Evolutionary conservation across 2,113 vertebrate genomes (phyloP).

Genomic region (Sardina pilchardus): DNA sequence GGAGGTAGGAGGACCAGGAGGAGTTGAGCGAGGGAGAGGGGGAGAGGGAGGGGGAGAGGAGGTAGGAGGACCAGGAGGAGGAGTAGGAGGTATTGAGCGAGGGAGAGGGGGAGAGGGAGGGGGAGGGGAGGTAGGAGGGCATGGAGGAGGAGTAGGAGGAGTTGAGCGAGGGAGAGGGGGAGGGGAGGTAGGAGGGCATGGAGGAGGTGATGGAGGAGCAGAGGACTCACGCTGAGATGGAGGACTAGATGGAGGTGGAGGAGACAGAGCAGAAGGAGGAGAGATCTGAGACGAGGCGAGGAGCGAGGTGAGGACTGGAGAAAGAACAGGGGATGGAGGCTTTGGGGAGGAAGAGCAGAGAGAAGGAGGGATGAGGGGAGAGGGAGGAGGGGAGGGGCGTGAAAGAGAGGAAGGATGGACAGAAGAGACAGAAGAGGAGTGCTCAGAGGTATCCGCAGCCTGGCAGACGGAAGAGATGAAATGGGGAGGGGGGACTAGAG

Average conservation of each 20-base stretch:
- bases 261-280: slow-evolving; percentile 63
- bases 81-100: slow-evolving; percentile 26
- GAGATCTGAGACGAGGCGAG: slow-evolving; percentile 2
- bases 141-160: slow-evolving; percentile 26
- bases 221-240: slow-evolving; percentile 16
- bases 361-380: slow-evolving; percentile 19
- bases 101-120: slow-evolving; percentile 8
- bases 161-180: slow-evolving; percentile 29
- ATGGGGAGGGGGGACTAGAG: not conserved
- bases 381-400: slow-evolving; percentile 40
- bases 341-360: not conserved
- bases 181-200: slow-evolving; percentile 32
- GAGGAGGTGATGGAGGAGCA: slow-evolving; percentile 39
- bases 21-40: slow-evolving; percentile 39
- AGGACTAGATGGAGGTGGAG: slow-evolving; percentile 56
- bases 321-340: slow-evolving; percentile 21
- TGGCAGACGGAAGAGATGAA: not conserved
- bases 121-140: not conserved
- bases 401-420: slow-evolving; percentile 58
- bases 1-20: not conserved
- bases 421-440: slow-evolving; percentile 51
- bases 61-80: slow-evolving; percentile 31
- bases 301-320: slow-evolving; percentile 56
- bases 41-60: slow-evolving; percentile 44
- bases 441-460: not conserved